phyloP scores from a whole-genome alignment of 2,888 invertebrate genomes.

The Boloria selene region DNA sequence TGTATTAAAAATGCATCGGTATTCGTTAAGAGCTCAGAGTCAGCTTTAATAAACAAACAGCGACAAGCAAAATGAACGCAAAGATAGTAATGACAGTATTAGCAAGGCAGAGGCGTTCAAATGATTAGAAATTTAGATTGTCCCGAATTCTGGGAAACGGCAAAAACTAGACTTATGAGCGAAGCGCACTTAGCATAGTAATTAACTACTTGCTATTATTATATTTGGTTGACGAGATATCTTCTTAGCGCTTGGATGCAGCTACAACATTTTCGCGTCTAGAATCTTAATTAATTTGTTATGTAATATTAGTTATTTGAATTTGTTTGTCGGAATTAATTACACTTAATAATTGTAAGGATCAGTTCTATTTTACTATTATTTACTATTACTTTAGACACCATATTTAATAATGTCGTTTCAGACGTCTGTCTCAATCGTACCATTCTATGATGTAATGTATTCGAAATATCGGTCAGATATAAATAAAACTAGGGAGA shows the following conservation, averaged over 20 bases:
- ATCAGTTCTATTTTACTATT: no score
- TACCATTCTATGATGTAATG: no score
- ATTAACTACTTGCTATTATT: slow-evolving; percentile 32
- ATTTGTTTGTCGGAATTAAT: no score
- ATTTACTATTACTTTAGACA: no score
- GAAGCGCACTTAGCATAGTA: slow-evolving; percentile 34
- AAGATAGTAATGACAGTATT: slow-evolving; percentile 25
- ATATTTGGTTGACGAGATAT: slow-evolving; percentile 12
- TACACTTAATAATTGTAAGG: no score
- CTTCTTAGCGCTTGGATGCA: slow-evolving; percentile 12
- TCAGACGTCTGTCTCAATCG: no score
- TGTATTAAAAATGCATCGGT: no score
- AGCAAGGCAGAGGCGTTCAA: slow-evolving; percentile 32
- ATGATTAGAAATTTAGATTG: slow-evolving; percentile 39
- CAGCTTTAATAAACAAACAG: not conserved
- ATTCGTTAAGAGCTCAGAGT: no score
- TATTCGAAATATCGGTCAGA: no score
- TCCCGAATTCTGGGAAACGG: slow-evolving; percentile 18
- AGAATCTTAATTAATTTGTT: slow-evolving; percentile 11
- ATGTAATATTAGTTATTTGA: not conserved
- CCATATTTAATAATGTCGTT: no score
- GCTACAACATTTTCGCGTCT: slow-evolving; percentile 2
- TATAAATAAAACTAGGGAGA: no score
- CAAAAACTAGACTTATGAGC: slow-evolving; percentile 37
- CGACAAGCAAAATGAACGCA: not conserved